These are phyloP conservation scores for Saccopteryx leptura DNA, from an alignment of 2,113 vertebrate species.

Conservation along the genomic window DNA sequence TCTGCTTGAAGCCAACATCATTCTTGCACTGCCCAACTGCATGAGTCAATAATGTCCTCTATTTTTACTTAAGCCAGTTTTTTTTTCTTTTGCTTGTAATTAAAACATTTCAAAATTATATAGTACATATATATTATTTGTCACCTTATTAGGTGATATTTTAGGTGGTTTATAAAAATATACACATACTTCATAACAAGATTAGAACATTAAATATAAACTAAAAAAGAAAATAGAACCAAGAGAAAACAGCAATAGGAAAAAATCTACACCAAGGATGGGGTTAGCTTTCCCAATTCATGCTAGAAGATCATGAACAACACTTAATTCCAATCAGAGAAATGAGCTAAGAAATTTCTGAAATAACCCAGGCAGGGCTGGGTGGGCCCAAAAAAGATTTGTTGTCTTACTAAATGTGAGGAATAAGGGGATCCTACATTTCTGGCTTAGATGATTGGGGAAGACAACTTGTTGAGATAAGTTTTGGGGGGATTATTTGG, in stretches of 20 bases:
- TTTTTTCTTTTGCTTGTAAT: conserved; percentile 2
- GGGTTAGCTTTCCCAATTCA: background rate
- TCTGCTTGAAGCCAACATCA: background rate
- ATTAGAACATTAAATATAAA: background rate
- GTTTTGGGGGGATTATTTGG: background rate
- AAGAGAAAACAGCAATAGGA: background rate
- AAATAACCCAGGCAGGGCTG: background rate
- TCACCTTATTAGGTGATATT: background rate
- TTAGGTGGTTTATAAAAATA: conserved; percentile 46
- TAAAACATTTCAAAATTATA: conserved; percentile 35
- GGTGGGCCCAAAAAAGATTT: background rate
- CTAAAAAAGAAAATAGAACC: background rate
- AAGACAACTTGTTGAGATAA: background rate
- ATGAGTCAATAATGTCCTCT: background rate
- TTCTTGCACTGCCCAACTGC: background rate
- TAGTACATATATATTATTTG: background rate
- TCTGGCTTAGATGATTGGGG: background rate
- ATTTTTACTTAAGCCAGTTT: background rate
- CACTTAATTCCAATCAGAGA: background rate
- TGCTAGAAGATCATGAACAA: background rate
- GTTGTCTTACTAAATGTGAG: background rate
- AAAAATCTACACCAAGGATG: background rate
- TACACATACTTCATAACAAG: background rate
- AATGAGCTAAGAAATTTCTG: background rate
- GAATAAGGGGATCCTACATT: background rate